Evolutionary conservation across 2,797 vertebrate species (phyloP).

Genomic region (Melanotaenia parkinsoni): DNA sequence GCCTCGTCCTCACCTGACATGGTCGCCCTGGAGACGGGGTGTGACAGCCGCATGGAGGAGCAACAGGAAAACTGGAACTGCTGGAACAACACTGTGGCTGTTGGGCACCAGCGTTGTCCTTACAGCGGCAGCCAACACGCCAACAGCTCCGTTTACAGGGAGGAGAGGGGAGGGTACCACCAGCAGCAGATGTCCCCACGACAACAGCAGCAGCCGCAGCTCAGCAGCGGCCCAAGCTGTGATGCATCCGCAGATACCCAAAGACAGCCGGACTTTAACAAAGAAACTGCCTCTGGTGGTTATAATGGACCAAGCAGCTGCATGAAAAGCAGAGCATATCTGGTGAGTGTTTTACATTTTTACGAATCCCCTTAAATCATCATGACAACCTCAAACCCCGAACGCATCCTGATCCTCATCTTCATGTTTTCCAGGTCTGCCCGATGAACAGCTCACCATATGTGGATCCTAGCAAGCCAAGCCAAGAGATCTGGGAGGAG

Average conservation of each 20-base stretch:
- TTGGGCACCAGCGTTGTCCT: conserved; percentile 68
- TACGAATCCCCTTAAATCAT: fast-evolving
- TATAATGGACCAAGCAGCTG: conserved; percentile 61
- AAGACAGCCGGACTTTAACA: conserved; percentile 60
- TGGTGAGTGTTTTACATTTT: conserved; percentile 58
- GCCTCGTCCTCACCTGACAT: conserved; percentile 47
- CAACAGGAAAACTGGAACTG: conserved; percentile 69
- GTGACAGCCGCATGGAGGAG: conserved; percentile 71
- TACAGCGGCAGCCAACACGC: conserved; percentile 65
- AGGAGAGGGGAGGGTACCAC: conserved; percentile 77
- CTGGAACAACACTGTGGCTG: conserved; percentile 75
- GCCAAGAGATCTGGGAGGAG: conserved; percentile 98
- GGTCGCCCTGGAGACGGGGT: conserved; percentile 34
- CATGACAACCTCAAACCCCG: neutral
- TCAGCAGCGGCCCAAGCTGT: conserved; percentile 63
- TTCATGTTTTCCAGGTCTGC: conserved; percentile 85
- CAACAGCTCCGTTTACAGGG: conserved; percentile 81
- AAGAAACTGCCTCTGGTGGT: conserved; percentile 63
- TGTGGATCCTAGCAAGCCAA: conserved; percentile 91
- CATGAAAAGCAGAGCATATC: conserved; percentile 54
- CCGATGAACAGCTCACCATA: conserved; percentile 93
- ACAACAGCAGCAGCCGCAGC: conserved; percentile 28
- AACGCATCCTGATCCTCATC: neutral
- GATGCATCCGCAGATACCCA: conserved; percentile 79
- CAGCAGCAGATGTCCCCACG: no score